Percentiles rank a stretch among this genome's conserved stretches.
Conservation (phyloP, 1,140 invertebrate species). For the Drosophila hydei region DNA sequence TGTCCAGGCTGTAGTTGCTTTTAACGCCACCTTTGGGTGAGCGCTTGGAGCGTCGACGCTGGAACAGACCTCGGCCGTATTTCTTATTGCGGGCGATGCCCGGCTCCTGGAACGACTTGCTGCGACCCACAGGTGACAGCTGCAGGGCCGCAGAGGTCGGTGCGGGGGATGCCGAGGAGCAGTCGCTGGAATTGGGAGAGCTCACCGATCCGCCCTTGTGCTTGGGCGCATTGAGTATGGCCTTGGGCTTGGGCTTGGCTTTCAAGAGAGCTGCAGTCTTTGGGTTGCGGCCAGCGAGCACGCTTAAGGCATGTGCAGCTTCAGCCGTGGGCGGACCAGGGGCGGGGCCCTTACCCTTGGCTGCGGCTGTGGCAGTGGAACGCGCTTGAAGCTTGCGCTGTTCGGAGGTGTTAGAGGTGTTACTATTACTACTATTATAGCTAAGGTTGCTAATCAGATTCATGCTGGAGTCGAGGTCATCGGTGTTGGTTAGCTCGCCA, state of each 20-base stretch:
- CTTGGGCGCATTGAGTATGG: constrained; percentile 73
- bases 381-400: constrained; percentile 38
- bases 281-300: constrained; percentile 54
- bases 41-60: constrained; percentile 71
- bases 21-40: constrained; percentile 55
- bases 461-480: constrained; percentile 78
- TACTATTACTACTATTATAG: constrained; percentile 84
- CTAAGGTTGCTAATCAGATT: constrained; percentile 83
- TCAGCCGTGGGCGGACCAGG: constrained; percentile 35
- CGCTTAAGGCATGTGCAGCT: constrained; percentile 56
- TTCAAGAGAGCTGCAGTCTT: constrained; percentile 74
- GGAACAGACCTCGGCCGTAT: constrained; percentile 73
- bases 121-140: constrained; percentile 73
- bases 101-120: constrained; percentile 82
- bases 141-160: constrained; percentile 31
- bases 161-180: constrained; percentile 68
- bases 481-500: constrained; percentile 77
- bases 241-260: constrained; percentile 63
- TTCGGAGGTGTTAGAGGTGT: constrained; percentile 70
- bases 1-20: constrained; percentile 77
- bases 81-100: constrained; percentile 69
- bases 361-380: constrained; percentile 33
- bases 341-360: constrained; percentile 10
- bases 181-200: constrained; percentile 81
- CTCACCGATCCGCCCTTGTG: constrained; percentile 66